Evolutionary conservation across 92 coral and sea anemone species (phyloP), one percentile per base, ranked within the genome.

Genomic region (Zoanthus gigantus): DNA sequence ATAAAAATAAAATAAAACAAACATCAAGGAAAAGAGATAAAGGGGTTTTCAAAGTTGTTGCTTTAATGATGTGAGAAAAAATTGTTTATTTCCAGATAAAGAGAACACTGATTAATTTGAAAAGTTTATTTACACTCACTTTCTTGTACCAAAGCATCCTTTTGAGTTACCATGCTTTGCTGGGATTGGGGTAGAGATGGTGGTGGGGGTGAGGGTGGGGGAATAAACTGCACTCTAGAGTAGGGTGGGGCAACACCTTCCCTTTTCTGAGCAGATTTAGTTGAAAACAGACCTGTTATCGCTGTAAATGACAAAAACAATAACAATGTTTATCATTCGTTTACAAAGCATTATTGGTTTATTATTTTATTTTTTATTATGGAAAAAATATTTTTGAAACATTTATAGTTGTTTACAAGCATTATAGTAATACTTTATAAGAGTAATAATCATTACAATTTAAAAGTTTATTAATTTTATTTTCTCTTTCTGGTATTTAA

Each of bases 161-260:
- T 61, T 79, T 37, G 84, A 34, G 18, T 80, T 80, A 63, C 12
- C 31, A 73, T 60, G 45, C 73, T 68, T 61, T 80, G 84, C 45
- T 80, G 84, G 58, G 85, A 63, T 63, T 57, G 73, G 85, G 74
- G 61, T 80, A 47, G 45, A 84, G 76, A 66, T 73, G 69, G 61
- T 76, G 71, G 53, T 18, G 42, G 42, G 42, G 72, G 72, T 4
- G 84, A 73, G 90, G 78, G 48, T 74, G 81, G 88, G 82, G 65
- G 93, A 82, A 66, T 80, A 63, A 32, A 44, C 68, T 79, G 90
- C 90, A 90, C 90, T 82, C 92, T 92, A 88, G 94, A 94, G 52
- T 85, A 79, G 48, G 96, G 94, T 29, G 94, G 90, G 69, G 93
- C 94, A 52, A 92, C 93, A 76, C 96, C 93, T 81, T 83, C 87